A percentile compares a stretch with the other conserved stretches of the same genome.
phyloP scores from a whole-genome alignment of 2,888 invertebrate genomes.

The Parnassius orleans region DNA sequence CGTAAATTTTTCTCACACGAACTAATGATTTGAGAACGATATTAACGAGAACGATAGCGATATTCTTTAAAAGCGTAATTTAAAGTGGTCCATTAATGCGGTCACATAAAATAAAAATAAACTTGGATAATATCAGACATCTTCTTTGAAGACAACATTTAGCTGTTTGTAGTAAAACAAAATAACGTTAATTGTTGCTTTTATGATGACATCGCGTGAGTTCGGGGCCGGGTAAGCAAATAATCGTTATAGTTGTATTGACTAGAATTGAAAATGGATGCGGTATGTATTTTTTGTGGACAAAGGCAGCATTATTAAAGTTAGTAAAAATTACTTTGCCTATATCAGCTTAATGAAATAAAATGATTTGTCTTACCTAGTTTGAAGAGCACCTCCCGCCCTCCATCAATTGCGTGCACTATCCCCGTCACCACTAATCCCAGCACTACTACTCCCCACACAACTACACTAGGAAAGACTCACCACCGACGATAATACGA shows the following conservation, averaged over 20 bases:
- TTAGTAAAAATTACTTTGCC: too few species aligned
- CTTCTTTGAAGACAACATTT: conserved; percentile 65
- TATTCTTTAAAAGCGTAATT: conserved; percentile 25
- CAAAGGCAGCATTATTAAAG: too few species aligned
- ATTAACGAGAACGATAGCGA: too few species aligned
- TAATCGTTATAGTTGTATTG: conserved; percentile 52
- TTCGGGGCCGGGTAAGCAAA: conserved; percentile 55
- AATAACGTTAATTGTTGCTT: conserved; percentile 70
- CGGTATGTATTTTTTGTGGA: conserved; percentile 13
- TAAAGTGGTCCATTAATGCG: conserved; percentile 28
- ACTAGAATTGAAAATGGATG: conserved; percentile 30
- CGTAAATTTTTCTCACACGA: conserved; percentile 1
- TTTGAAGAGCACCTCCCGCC: too few species aligned
- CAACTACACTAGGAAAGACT: too few species aligned
- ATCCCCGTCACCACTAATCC: too few species aligned
- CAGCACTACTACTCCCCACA: too few species aligned
- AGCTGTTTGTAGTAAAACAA: conserved; percentile 63
- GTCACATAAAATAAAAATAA: conserved; percentile 45
- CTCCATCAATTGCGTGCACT: too few species aligned
- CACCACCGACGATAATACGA: too few species aligned
- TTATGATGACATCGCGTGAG: conserved; percentile 74
- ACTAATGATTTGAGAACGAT: conserved; percentile 21
- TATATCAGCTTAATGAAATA: too few species aligned
- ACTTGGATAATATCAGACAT: conserved; percentile 50
- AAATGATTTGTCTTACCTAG: too few species aligned